A percentile compares a stretch with the other conserved stretches of the same genome.
Conservation (phyloP, 2,113 vertebrate species). For the Clarias macrocephalus region DNA sequence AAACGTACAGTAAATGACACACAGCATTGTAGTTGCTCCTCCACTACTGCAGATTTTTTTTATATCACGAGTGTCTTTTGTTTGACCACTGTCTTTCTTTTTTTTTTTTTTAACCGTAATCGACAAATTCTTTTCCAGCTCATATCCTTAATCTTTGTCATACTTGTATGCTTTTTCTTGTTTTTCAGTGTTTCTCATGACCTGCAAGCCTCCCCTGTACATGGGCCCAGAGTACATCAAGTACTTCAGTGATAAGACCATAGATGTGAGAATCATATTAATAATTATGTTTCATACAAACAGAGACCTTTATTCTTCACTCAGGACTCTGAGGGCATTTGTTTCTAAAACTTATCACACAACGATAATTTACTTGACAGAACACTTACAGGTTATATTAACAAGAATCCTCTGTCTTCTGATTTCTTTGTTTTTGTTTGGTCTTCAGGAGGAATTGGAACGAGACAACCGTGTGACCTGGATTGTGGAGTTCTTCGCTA, state of each 20-base stretch:
- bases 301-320: neutral
- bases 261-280: conserved; percentile 78
- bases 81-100: neutral
- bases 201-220: conserved; percentile 92
- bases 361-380: neutral
- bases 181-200: conserved; percentile 88
- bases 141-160: neutral
- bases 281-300: neutral
- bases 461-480: conserved; percentile 84
- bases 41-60: neutral
- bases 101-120: neutral
- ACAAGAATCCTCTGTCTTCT: neutral
- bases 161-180: neutral
- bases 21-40: neutral
- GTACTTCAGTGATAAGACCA: conserved; percentile 94
- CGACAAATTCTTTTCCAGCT: neutral
- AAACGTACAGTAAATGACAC: neutral
- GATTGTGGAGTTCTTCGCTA: conserved; percentile 94
- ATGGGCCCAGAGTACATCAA: conserved; percentile 97
- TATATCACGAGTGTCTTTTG: neutral
- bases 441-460: conserved; percentile 87
- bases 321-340: neutral
- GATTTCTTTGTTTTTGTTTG: neutral
- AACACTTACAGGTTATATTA: neutral
- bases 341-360: neutral